Base-by-base conservation (phyloP, 2,888 invertebrate species). In the Acleris emargana region DNA sequence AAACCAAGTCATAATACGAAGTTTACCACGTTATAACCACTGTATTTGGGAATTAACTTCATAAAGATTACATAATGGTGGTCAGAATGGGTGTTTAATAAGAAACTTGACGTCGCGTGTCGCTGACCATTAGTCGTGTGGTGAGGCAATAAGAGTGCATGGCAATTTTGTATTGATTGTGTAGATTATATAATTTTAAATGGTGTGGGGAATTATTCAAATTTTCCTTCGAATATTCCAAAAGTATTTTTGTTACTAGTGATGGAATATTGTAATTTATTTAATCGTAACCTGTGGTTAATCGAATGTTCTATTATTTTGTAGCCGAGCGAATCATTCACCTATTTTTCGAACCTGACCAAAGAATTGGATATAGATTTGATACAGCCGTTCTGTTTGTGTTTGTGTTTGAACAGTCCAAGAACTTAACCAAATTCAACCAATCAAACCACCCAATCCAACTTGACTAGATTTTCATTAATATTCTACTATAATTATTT, bases 41-140 rank as follows among this genome's bases (percentile, higher is more conserved):
- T 52, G 54, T 38, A 51, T 66, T 66, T 66, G 66, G 60, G 57
- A 61, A 68, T 68, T 68, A 60, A 58, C 67, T 61, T 57, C 60
- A 61, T 68, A 66, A 68, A 59, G 58, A 53, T 58, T 63, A n/a
- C 22, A 32, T 57, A 66, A 61, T 66, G 57, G 60, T 25, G n/a
- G 50, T 18, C 32, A 47, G 51, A 66, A 66, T 66, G 51, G 57
- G 25, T 57, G 60, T 66, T 66, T 66, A 66, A 61, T 66, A 66
- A 61, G 66, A 47, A 66, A 66, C 60, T 18, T 18, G 51, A 47
- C 55, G 60, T 66, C 25, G 66, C 66, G 66, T 66, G 66, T 51
- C 25, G 51, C 32, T 45, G 17, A 45, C 66, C 64, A 66, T 66
- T 66, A 66, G 55, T 54, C 3, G 54, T 60, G 38, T 17, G 20